A percentile compares a stretch with the other conserved stretches of the same genome.
Evolutionary conservation across 2,797 vertebrate genomes (phyloP).

Genomic region (Cuculus canorus): DNA sequence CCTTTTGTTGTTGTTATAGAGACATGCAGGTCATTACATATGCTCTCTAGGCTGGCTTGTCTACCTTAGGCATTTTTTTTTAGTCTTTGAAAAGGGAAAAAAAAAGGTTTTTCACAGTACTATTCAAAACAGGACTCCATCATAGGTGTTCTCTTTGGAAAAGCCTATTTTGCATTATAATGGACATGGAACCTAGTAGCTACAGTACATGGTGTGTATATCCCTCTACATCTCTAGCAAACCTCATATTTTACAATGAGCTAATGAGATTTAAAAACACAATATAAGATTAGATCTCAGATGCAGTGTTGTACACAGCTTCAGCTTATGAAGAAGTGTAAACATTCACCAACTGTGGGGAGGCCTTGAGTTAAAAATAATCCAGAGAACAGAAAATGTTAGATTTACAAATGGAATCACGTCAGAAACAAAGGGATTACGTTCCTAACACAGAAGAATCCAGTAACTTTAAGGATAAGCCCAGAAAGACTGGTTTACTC

Average conservation of each 20-base stretch:
- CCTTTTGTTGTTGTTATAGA: neutral
- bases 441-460: constrained; percentile 46
- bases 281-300: neutral
- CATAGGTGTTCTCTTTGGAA: neutral
- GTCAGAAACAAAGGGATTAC: constrained; percentile 63
- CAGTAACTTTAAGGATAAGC: constrained; percentile 49
- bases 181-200: neutral
- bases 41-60: neutral
- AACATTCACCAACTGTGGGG: neutral
- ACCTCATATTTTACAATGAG: neutral
- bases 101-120: neutral
- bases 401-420: constrained; percentile 33
- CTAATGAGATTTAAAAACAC: neutral
- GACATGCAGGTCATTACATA: neutral
- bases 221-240: neutral
- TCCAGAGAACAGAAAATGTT: constrained; percentile 24
- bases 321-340: neutral
- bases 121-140: neutral
- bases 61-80: neutral
- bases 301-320: neutral
- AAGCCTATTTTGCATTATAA: neutral
- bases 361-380: constrained; percentile 11
- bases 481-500: constrained; percentile 43
- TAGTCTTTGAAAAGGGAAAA: neutral
- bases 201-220: neutral